phyloP scores from a whole-genome alignment of 2,888 invertebrate species.

The Watsonalla binaria region DNA sequence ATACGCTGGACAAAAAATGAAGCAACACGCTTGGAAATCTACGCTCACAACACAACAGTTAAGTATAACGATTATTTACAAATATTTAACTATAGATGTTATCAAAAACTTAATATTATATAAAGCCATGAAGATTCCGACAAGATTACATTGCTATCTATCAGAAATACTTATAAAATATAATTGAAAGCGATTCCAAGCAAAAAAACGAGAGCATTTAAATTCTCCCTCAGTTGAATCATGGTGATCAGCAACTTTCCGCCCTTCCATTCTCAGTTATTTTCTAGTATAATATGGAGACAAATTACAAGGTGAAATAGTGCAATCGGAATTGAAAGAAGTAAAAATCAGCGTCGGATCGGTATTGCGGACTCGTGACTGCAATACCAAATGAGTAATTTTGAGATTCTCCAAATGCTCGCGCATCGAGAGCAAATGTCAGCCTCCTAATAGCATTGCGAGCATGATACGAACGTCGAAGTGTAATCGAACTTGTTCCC shows the following conservation, averaged over 20 bases:
- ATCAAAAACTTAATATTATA: too few relatives aligned
- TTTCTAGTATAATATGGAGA: slow-evolving; percentile 49
- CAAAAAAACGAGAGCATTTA: not conserved
- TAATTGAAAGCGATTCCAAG: too few relatives aligned
- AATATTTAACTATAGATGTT: too few relatives aligned
- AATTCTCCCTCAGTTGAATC: slow-evolving; percentile 5
- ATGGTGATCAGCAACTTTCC: slow-evolving; percentile 9
- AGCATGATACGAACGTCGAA: slow-evolving; percentile 55
- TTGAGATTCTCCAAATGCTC: slow-evolving; percentile 70
- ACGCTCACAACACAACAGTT: too few relatives aligned
- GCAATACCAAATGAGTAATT: slow-evolving; percentile 75
- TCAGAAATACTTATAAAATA: too few relatives aligned
- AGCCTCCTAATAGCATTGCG: slow-evolving; percentile 68
- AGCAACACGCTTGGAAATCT: not conserved
- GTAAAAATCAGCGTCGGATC: slow-evolving; percentile 72
- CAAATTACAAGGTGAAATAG: slow-evolving; percentile 69
- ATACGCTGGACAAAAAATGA: not conserved
- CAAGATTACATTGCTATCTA: too few relatives aligned
- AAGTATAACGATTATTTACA: too few relatives aligned
- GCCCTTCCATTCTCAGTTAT: slow-evolving; percentile 4
- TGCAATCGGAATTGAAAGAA: slow-evolving; percentile 74
- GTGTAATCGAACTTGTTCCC: slow-evolving; percentile 57
- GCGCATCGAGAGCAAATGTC: slow-evolving; percentile 65
- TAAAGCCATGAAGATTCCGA: too few relatives aligned
- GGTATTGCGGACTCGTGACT: slow-evolving; percentile 64